phyloP scores from a whole-genome alignment of 2,888 invertebrate species.

The Xanthia togata region DNA sequence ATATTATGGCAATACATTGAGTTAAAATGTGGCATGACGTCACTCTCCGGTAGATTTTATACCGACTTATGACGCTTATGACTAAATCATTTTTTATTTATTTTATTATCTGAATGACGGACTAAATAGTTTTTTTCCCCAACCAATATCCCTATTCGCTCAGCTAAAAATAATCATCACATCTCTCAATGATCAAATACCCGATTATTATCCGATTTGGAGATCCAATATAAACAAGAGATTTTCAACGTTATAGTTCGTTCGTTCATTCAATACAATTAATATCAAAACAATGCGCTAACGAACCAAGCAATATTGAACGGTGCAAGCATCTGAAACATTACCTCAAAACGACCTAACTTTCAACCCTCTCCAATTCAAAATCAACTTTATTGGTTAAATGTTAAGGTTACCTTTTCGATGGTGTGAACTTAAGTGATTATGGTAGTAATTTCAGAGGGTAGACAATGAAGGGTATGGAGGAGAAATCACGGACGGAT shows the following conservation, averaged over 20 bases:
- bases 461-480: conserved; percentile 62
- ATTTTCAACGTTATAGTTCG: conserved; percentile 50
- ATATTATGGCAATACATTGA: too few relatives aligned
- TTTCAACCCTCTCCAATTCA: conserved; percentile 39
- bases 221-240: conserved; percentile 51
- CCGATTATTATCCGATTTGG: conserved; percentile 53
- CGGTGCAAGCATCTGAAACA: conserved; percentile 58
- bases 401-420: conserved; percentile 55
- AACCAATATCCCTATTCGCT: not conserved
- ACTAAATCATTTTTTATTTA: too few relatives aligned
- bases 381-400: conserved; percentile 50
- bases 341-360: conserved; percentile 63
- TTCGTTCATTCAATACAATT: conserved; percentile 58
- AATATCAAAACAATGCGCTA: conserved; percentile 73
- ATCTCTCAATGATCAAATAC: conserved; percentile 34
- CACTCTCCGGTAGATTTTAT: too few relatives aligned
- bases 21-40: too few relatives aligned
- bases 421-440: conserved; percentile 63
- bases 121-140: too few relatives aligned
- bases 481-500: conserved; percentile 81
- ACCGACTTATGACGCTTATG: too few relatives aligned
- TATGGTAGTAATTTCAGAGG: conserved; percentile 61
- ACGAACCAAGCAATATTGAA: conserved; percentile 80
- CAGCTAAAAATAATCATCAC: conserved; percentile 23
- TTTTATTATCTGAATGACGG: too few relatives aligned